Conservation (phyloP, 2,797 vertebrate genomes). For the Mus spretus region DNA sequence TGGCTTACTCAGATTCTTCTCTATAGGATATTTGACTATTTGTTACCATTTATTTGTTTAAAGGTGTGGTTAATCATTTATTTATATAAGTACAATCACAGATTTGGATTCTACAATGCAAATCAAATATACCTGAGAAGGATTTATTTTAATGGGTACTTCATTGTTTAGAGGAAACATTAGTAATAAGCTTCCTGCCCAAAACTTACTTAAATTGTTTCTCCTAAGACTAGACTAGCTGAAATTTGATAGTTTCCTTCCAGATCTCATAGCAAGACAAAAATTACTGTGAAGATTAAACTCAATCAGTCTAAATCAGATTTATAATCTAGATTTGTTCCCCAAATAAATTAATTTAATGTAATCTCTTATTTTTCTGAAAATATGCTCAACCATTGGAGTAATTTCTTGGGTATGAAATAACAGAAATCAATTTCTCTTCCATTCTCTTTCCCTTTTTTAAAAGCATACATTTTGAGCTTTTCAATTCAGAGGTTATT, state of each 20-base stretch:
- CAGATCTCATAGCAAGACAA: not conserved
- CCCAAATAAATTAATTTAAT: conserved; percentile 13
- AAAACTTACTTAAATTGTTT: not conserved
- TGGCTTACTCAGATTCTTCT: conserved; percentile 2
- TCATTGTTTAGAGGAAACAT: not conserved
- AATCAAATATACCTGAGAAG: not conserved
- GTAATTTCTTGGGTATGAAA: not conserved
- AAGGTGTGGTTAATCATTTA: not conserved
- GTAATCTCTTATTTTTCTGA: not conserved
- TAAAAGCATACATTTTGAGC: not conserved
- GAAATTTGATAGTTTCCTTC: not conserved
- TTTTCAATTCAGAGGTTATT: conserved; percentile 24
- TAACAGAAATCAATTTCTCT: not conserved
- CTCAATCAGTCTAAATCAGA: not conserved
- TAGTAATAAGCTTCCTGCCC: not conserved
- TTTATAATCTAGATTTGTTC: not conserved
- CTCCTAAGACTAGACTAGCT: not conserved
- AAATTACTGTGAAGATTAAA: conserved; percentile 20
- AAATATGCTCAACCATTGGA: not conserved
- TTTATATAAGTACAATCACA: not conserved
- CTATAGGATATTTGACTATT: not conserved
- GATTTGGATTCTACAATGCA: not conserved
- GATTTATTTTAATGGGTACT: not conserved
- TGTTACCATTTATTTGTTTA: not conserved
- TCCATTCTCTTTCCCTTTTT: conserved; percentile 28